Evolutionary conservation across 2,797 vertebrate species (phyloP), one percentile per base, ranked within the genome.

Genomic region (Prionace glauca): DNA sequence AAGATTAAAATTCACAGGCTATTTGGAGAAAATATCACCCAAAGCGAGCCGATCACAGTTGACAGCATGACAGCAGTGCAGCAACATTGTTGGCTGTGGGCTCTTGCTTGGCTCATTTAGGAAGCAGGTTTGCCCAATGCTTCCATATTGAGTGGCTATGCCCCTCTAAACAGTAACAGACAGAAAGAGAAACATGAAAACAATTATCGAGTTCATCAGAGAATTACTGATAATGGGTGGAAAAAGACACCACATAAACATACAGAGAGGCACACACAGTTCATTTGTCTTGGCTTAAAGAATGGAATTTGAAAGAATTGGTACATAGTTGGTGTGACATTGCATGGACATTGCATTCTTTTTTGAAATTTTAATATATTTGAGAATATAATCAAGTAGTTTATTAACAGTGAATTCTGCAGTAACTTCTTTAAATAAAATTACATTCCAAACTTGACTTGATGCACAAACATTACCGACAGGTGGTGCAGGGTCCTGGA

Each of bases 171-270:
- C 56, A 90, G 16, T 56, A n/a, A 90, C 29, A 62, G 56, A 90
- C 87, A 90, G 29, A n/a, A n/a, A 62, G 32, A 88, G 87, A 88
- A 60, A 88, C 86, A 88, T 24, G 11, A 62, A 90, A 90, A 90
- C 87, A 65, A 90, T 90, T 60, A 60, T 60, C 56, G 50, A 88
- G 86, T 60, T 90, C 18, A 32, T 90, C 87, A 65, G 26, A 20
- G 60, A 62, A 60, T 29, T 29, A 90, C 29, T 65, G 87, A 90
- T 90, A 29, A 65, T 29, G 7, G 56, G 24, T n/a, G 29, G 29
- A 29, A 65, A n/a, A 91, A 84, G 22, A 84, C 32, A 77, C 32
- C 22, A 16, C 86, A 14, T 50, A 32, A 24, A 56, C 45, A 88
- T 3, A 60, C 26, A 62, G 11, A 29, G 1, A 88, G 4, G 24